A percentile compares a stretch with the other conserved stretches of the same genome.
Evolutionary conservation across 2,113 vertebrate species (phyloP).

Genomic region (Ceratotherium simum): DNA sequence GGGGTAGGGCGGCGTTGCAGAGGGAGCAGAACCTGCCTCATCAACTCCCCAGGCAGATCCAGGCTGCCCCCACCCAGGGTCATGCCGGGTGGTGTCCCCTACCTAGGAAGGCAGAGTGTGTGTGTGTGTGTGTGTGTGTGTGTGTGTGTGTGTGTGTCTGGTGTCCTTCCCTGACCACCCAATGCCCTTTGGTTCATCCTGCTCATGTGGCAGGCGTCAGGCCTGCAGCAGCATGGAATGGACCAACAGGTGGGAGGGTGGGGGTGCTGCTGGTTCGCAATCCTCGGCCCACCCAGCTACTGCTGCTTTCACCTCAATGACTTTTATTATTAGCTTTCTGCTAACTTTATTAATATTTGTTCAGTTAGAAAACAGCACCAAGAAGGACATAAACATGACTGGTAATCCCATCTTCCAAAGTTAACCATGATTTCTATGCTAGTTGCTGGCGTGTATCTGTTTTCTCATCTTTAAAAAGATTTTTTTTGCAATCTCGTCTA

Average conservation of each 20-base stretch:
- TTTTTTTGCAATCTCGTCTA: background rate
- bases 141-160: too few relatives aligned
- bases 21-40: background rate
- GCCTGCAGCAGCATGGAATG: background rate
- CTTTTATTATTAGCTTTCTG: background rate
- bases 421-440: background rate
- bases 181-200: background rate
- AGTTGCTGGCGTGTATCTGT: background rate
- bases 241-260: background rate
- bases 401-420: background rate
- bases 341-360: background rate
- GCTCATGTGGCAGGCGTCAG: accelerated
- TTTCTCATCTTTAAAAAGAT: background rate
- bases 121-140: too few relatives aligned
- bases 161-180: background rate
- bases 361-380: background rate
- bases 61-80: background rate
- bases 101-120: background rate
- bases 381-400: background rate
- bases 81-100: background rate
- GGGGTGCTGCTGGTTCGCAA: background rate
- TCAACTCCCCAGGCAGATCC: background rate
- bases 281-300: accelerated
- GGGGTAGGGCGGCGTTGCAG: background rate
- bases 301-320: accelerated